phyloP scores from a whole-genome alignment of 1,140 invertebrate species.

The Drosophila pruinosa region DNA sequence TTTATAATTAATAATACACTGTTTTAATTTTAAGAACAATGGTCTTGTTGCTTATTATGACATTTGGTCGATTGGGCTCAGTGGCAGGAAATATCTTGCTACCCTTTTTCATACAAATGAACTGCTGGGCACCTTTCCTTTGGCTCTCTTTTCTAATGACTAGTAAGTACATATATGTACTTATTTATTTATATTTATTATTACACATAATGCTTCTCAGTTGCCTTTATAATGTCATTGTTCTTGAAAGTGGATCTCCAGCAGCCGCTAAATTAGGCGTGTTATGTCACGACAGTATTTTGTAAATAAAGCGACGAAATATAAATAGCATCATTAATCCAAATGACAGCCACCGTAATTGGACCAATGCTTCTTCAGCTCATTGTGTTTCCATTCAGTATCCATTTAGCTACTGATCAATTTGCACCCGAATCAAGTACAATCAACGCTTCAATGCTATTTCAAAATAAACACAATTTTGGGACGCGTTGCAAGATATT shows the following conservation, averaged over 20 bases:
- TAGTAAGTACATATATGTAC: constrained; percentile 27
- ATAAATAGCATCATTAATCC: neutral
- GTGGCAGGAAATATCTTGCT: constrained; percentile 53
- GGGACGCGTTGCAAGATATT: no score
- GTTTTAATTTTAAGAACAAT: constrained; percentile 45
- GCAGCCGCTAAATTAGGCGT: constrained; percentile 44
- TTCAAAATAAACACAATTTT: neutral
- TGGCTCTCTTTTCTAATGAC: constrained; percentile 53
- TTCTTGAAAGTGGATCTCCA: constrained; percentile 55
- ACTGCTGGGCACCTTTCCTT: constrained; percentile 54
- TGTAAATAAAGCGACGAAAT: neutral
- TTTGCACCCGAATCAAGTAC: neutral
- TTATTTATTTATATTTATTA: neutral
- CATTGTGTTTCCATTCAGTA: constrained; percentile 11
- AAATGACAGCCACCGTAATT: neutral
- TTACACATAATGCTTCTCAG: constrained; percentile 12
- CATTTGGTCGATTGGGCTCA: constrained; percentile 63
- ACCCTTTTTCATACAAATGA: constrained; percentile 54
- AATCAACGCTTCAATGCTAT: neutral
- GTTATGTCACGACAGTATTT: neutral
- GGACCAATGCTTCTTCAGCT: neutral
- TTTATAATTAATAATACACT: neutral
- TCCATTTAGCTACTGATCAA: neutral
- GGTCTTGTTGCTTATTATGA: constrained; percentile 68
- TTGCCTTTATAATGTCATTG: constrained; percentile 56